phyloP scores from a whole-genome alignment of 2,113 vertebrate species.

The Pangasianodon gigas region DNA sequence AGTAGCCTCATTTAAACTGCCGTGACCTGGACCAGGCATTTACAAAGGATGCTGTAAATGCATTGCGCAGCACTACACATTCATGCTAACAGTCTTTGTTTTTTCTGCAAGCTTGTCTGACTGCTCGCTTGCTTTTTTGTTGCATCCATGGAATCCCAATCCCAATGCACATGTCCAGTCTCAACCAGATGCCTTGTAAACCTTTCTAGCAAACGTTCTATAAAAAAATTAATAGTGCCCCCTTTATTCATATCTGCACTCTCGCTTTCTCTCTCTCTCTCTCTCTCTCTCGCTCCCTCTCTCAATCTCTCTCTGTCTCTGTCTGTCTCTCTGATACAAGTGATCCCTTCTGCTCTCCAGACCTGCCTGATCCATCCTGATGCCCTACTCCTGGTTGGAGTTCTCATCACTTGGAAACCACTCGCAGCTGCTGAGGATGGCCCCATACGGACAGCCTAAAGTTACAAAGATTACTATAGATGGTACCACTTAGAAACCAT shows the following conservation, averaged over 20 bases:
- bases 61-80: not conserved
- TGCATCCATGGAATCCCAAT: not conserved
- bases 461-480: too few relatives aligned
- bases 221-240: not conserved
- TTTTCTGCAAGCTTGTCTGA: not conserved
- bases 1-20: not conserved
- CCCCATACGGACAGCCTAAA: too few relatives aligned
- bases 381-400: too few relatives aligned
- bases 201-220: not conserved
- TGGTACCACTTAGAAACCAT: too few relatives aligned
- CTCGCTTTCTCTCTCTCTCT: too few relatives aligned
- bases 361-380: too few relatives aligned
- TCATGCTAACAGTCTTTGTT: not conserved
- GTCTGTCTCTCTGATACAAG: too few relatives aligned
- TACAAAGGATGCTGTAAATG: not conserved
- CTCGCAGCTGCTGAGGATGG: too few relatives aligned
- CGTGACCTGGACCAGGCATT: not conserved
- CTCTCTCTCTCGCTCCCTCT: too few relatives aligned
- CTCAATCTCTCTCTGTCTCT: too few relatives aligned
- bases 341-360: too few relatives aligned
- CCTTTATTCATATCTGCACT: not conserved
- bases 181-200: not conserved
- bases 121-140: not conserved
- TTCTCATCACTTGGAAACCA: too few relatives aligned
- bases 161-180: not conserved